Base-by-base conservation (phyloP, 2,888 invertebrate genomes). In the Crioceris asparagi region DNA sequence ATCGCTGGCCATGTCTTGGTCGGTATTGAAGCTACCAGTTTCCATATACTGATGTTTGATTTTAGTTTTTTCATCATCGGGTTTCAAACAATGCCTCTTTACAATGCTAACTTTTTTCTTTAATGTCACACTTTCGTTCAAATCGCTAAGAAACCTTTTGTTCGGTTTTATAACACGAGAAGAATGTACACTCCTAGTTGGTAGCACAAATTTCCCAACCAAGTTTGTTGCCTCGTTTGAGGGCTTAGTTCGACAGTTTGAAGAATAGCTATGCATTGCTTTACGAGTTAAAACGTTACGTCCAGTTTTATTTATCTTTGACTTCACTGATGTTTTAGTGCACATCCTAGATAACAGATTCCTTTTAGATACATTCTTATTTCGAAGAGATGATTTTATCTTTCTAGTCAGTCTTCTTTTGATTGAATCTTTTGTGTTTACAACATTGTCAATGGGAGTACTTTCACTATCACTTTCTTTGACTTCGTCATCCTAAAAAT, bases 111-210 rank as follows among this genome's bases (percentile, higher is more conserved):
- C 54, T 39, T 59, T 56, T 43, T 60, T 61, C 50, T 62, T 62
- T 29, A 61, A 49, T 33, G 57, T 56, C 38, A 61, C 48, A 29
- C 55, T 50, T 45, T 62, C 59, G 50, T 57, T 60, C 39, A 59
- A 46, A 45, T 60, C 61, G 55, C 83, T 83, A 37, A 85, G 74
- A 54, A 88, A 83, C 47, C 82, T 74, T 64, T 87, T 90, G 56
- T 86, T 88, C 26, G 90, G 88, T 60, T 85, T 90, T 36, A 88
- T 88, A 29, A 86, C 83, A 47, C 90, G 72, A 4, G 86, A 86
- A 27, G 88, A 88, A 60, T 87, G 82, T 11, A 76, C 82, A 68
- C 87, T 88, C 52, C 84, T 74, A 31, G 79, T 74, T 12, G 88
- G 88, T 43, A 88, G 65, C 19, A 84, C 75, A 68, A 86, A 86